Evolutionary conservation across 2,113 vertebrate genomes (phyloP), one percentile per base, ranked within the genome.

Genomic region (Crocuta crocuta): DNA sequence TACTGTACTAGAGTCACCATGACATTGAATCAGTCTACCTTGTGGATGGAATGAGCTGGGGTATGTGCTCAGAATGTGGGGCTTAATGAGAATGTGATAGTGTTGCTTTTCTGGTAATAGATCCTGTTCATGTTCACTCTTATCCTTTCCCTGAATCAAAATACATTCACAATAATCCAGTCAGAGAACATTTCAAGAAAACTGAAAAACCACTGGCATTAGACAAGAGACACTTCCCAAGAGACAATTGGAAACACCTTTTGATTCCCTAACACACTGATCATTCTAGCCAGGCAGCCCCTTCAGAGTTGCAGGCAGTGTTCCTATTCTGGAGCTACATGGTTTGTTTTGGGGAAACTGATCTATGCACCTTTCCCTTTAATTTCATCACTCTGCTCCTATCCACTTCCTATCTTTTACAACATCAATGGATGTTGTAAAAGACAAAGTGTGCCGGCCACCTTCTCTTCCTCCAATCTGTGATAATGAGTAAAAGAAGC

Each of bases 141-240:
- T 79, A 10, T 86, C 84, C 96, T 58, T 97, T 68, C 68, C 86
- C 61, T 33, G 24, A 92, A 1, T 7, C 92, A 88, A 4, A 95
- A 65, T 48, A 12, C 97, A 91, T 66, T 88, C 90, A 58, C 58
- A 68, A 86, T 63, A 96, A 84, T 63, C 94, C 31, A 97, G 10
- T 73, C 76, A 90, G 96, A 97, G 97, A 98, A 94, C 82, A 98
- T 96, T 96, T 98, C 89, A 97, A 97, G 95, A 94, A 98, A 74
- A 70, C 95, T 61, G 48, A 95, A 96, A 94, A 97, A 48, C 2
- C 0, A 4, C 88, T 96, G 50, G 88, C 96, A 55, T 90, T 90
- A 97, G 89, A 96, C 68, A 39, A 39, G 39, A 3, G 39, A 39
- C 86, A 63, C 48, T 79, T 96, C 94, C 85, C 82, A 94, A 97